These are phyloP conservation scores for Latrodectus hesperus DNA, from an alignment of 2,888 invertebrate species.

Conservation along the genomic window DNA sequence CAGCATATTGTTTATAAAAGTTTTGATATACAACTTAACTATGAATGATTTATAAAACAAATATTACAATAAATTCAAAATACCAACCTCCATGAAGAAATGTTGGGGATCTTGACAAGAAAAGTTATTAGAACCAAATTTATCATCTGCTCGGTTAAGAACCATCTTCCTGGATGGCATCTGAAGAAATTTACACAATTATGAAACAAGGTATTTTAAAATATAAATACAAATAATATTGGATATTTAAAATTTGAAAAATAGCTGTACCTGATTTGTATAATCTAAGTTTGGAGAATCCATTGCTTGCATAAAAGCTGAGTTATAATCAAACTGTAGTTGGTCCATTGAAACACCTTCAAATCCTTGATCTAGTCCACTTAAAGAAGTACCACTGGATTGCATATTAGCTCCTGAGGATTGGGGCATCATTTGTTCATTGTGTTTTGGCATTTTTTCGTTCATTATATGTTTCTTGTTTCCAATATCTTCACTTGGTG, in stretches of 20 bases:
- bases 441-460: constrained; percentile 63
- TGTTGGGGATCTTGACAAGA: constrained; percentile 66
- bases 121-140: constrained; percentile 62
- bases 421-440: constrained; percentile 72
- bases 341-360: constrained; percentile 75
- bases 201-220: not conserved
- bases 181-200: constrained; percentile 26
- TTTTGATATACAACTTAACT: too few relatives aligned
- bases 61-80: too few relatives aligned
- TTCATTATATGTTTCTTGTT: constrained; percentile 76
- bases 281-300: constrained; percentile 76
- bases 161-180: constrained; percentile 64
- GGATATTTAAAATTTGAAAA: not conserved
- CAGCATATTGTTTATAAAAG: too few relatives aligned
- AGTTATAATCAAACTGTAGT: constrained; percentile 74
- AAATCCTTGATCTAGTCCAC: constrained; percentile 74
- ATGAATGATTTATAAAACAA: too few relatives aligned
- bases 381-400: constrained; percentile 70
- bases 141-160: constrained; percentile 63
- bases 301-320: constrained; percentile 75
- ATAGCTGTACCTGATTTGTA: constrained; percentile 73
- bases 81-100: constrained; percentile 64
- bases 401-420: constrained; percentile 75
- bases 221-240: constrained; percentile 13
- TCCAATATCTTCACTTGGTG: constrained; percentile 89